Evolutionary conservation across 2,113 vertebrate genomes (phyloP).

Genomic region (human (Homo sapiens)): DNA sequence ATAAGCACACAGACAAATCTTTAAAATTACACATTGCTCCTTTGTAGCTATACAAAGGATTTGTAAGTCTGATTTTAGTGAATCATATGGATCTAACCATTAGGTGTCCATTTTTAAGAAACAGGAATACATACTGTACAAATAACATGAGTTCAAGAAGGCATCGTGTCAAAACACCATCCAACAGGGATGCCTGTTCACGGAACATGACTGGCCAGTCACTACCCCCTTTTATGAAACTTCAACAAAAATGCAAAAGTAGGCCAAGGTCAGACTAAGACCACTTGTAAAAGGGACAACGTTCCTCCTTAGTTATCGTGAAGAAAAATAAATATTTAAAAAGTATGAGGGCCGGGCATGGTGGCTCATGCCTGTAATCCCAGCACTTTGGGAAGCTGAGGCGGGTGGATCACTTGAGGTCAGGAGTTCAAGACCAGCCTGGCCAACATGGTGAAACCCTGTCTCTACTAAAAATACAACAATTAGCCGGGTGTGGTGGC

Average conservation of each 20-base stretch:
- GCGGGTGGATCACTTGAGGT: too few species aligned
- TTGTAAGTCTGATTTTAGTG: not conserved
- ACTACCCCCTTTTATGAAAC: not conserved
- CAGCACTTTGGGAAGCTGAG: too few species aligned
- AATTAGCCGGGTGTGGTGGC: too few species aligned
- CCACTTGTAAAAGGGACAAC: not conserved
- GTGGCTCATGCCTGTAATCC: too few species aligned
- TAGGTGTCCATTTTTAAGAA: not conserved
- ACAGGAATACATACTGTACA: not conserved
- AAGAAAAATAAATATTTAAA: not conserved
- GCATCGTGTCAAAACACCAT: not conserved
- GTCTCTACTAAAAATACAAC: too few species aligned
- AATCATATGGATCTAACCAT: not conserved
- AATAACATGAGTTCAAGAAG: not conserved
- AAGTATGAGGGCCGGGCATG: too few species aligned
- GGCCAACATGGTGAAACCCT: too few species aligned
- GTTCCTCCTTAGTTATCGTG: rapidly evolving
- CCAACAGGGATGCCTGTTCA: not conserved
- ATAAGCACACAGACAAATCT: not conserved
- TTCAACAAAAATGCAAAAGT: not conserved
- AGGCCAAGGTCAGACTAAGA: not conserved
- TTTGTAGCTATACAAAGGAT: too few species aligned
- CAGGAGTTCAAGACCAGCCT: too few species aligned
- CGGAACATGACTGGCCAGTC: not conserved
- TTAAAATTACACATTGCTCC: not conserved